phyloP scores from a whole-genome alignment of 2,797 vertebrate genomes.

The Podarcis lilfordi region DNA sequence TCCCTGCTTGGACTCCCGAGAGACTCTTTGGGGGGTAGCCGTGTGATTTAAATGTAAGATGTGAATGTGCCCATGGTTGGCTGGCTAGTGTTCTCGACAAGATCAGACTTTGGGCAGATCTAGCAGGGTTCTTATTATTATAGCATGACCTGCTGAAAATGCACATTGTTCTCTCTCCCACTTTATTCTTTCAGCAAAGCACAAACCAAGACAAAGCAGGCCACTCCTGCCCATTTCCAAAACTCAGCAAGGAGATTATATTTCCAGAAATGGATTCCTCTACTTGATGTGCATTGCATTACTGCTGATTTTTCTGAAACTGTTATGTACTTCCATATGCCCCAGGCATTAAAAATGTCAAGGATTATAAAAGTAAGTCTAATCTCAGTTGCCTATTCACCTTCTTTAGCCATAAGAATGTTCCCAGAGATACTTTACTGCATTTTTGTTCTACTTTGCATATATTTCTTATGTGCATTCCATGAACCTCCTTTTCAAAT shows the following conservation, averaged over 20 bases:
- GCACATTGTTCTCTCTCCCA: neutral
- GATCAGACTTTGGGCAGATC: too few relatives aligned
- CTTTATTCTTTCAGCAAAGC: neutral
- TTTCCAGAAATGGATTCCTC: neutral
- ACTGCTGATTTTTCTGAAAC: neutral
- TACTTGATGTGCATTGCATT: neutral
- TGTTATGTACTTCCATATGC: neutral
- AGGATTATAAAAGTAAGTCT: neutral
- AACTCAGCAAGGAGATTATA: neutral
- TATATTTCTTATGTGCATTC: neutral
- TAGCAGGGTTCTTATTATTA: too few relatives aligned
- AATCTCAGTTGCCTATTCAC: neutral
- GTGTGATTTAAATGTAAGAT: too few relatives aligned
- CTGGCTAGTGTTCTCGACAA: too few relatives aligned
- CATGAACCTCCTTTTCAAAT: neutral
- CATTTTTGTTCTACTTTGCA: neutral
- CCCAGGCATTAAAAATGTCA: neutral
- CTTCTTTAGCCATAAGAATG: neutral
- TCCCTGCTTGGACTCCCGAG: neutral
- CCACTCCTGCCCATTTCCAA: neutral
- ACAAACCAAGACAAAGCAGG: neutral
- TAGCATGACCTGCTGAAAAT: neutral
- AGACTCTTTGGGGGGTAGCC: too few relatives aligned
- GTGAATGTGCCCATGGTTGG: too few relatives aligned
- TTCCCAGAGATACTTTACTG: neutral